These are phyloP conservation scores for Balaenoptera acutorostrata DNA, from an alignment of 2,113 vertebrate genomes.

Conservation along the genomic window DNA sequence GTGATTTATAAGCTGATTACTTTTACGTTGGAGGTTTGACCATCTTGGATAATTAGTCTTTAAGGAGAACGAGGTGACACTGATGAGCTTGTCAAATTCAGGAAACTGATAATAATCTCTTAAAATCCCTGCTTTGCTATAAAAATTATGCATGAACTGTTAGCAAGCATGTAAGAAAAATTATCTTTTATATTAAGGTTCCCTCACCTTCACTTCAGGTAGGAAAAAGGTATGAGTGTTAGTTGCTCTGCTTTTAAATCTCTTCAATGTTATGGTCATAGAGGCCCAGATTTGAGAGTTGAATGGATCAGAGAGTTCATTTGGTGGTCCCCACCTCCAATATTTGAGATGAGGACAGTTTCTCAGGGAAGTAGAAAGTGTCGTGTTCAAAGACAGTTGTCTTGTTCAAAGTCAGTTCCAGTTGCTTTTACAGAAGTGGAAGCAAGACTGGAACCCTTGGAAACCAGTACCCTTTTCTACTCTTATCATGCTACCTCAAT, in stretches of 20 bases:
- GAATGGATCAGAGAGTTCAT: background rate
- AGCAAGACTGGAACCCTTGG: background rate
- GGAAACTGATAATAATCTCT: background rate
- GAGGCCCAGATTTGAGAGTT: background rate
- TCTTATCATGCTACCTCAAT: background rate
- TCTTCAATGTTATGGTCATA: background rate
- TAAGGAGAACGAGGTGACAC: background rate
- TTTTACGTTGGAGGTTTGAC: background rate
- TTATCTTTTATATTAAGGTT: background rate
- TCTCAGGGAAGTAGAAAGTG: background rate
- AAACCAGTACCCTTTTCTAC: background rate
- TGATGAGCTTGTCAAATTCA: background rate
- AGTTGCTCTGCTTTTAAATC: background rate
- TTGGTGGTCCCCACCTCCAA: background rate
- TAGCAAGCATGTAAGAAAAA: background rate
- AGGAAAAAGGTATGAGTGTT: background rate
- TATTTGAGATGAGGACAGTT: background rate
- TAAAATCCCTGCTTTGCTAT: background rate
- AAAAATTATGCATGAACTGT: background rate
- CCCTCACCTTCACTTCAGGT: background rate
- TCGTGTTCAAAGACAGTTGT: background rate
- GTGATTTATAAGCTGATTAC: background rate
- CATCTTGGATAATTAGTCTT: background rate
- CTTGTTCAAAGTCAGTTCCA: background rate
- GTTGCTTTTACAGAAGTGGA: background rate